Percentiles rank a stretch among this genome's conserved stretches.
These are phyloP conservation scores for Gymnocephalus cernua DNA, from an alignment of 2,113 vertebrate genomes.

Conservation along the genomic window DNA sequence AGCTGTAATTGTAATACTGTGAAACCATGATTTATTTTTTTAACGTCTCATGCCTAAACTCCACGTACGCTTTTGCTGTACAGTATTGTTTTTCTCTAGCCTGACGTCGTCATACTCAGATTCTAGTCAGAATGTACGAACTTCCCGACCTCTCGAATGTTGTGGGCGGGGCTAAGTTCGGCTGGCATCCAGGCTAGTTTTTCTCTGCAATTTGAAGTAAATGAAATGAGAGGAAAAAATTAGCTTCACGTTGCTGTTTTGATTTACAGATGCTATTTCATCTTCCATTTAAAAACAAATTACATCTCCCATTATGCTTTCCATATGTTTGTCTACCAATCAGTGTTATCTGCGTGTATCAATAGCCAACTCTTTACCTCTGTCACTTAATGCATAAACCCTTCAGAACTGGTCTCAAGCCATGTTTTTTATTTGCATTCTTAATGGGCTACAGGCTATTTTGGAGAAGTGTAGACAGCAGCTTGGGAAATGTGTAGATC, in stretches of 20 bases:
- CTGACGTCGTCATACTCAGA: no score
- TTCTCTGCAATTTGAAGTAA: background rate
- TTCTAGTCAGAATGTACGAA: no score
- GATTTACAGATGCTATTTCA: background rate
- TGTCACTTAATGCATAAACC: conserved; percentile 43
- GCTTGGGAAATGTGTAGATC: conserved; percentile 61
- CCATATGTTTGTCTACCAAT: conserved; percentile 11
- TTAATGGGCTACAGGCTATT: conserved; percentile 69
- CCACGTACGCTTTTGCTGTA: no score
- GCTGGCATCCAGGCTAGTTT: no score
- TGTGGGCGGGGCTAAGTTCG: no score
- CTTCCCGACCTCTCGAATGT: no score
- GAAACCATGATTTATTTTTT: no score
- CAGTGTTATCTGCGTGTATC: conserved; percentile 1
- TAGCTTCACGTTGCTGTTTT: background rate
- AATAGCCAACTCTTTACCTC: conserved; percentile 42
- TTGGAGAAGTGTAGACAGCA: conserved; percentile 55
- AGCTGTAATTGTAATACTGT: no score
- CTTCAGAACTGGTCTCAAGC: conserved; percentile 64
- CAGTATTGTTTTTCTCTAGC: no score
- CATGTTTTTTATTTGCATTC: conserved; percentile 82
- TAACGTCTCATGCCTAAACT: no score
- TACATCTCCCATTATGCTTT: background rate
- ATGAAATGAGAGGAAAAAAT: background rate
- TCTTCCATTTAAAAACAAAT: background rate